Percentiles rank a stretch among this genome's conserved stretches.
These are phyloP conservation scores for Rapana venosa DNA, from an alignment of 2,888 invertebrate species.

Conservation along the genomic window DNA sequence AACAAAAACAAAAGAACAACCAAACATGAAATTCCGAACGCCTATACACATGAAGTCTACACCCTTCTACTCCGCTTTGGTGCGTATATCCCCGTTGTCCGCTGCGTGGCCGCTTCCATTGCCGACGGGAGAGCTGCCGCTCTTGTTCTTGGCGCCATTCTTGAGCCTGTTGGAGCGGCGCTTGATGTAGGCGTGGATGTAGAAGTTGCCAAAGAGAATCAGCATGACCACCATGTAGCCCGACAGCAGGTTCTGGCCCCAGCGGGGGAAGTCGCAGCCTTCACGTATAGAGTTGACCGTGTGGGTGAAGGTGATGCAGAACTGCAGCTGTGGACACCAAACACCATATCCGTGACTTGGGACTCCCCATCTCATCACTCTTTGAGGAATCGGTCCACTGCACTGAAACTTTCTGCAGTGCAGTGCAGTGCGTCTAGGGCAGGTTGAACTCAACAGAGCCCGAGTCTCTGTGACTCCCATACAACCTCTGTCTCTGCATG, in stretches of 20 bases:
- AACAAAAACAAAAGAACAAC: too few species aligned
- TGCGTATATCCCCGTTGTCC: not conserved
- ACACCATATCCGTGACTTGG: too few species aligned
- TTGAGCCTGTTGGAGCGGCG: conserved; percentile 38
- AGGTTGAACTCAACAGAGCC: too few species aligned
- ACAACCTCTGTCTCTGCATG: too few species aligned
- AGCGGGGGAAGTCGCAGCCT: conserved; percentile 89
- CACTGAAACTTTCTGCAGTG: too few species aligned
- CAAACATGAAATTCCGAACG: too few species aligned
- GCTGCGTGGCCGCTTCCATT: not conserved
- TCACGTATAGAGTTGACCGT: conserved; percentile 88
- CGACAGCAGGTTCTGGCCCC: conserved; percentile 80
- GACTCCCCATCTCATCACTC: too few species aligned
- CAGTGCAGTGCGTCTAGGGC: too few species aligned
- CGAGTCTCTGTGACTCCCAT: too few species aligned
- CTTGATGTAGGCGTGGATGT: conserved; percentile 79
- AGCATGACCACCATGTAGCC: conserved; percentile 95
- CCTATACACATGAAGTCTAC: not conserved
- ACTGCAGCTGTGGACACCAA: conserved; percentile 86
- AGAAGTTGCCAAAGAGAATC: conserved; percentile 96
- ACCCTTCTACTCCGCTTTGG: conserved; percentile 30
- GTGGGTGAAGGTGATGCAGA: conserved; percentile 89
- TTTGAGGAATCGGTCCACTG: too few species aligned
- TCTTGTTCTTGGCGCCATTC: conserved; percentile 15
- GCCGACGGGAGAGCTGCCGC: conserved; percentile 5